Evolutionary conservation across 2,888 invertebrate species (phyloP).

Genomic region (Tipula vernalis): DNA sequence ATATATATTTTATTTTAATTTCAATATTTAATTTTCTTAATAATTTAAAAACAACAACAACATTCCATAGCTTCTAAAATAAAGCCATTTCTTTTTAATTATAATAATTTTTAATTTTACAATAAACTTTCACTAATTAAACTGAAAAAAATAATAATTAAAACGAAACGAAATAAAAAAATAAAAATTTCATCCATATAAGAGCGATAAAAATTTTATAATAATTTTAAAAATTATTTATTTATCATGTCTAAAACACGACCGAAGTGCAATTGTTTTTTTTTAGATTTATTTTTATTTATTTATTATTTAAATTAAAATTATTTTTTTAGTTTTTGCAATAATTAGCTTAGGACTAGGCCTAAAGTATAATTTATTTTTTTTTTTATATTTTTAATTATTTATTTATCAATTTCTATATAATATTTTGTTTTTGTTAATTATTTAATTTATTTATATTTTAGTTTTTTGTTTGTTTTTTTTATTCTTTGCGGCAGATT

Average conservation of each 20-base stretch:
- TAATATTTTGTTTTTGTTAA: slow-evolving; percentile 11
- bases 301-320: slow-evolving; percentile 7
- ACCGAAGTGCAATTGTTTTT: slow-evolving; percentile 12
- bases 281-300: slow-evolving; percentile 12
- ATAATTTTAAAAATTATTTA: background rate
- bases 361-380: slow-evolving; percentile 11
- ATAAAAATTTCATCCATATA: background rate
- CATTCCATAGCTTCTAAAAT: slow-evolving; percentile 6
- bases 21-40: background rate
- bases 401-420: slow-evolving; percentile 11
- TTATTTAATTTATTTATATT: slow-evolving; percentile 9
- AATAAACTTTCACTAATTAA: background rate
- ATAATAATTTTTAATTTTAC: background rate
- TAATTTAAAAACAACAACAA: slow-evolving; percentile 5
- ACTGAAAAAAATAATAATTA: background rate
- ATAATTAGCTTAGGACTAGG: slow-evolving; percentile 15
- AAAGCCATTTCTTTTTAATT: background rate
- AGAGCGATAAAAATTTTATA: background rate
- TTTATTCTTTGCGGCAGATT: slow-evolving; percentile 10
- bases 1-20: background rate
- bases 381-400: slow-evolving; percentile 9
- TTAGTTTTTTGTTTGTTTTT: slow-evolving; percentile 10
- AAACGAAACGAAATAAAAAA: background rate
- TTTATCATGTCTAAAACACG: slow-evolving; percentile 15
- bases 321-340: slow-evolving; percentile 11